phyloP scores from a whole-genome alignment of 1,140 invertebrate genomes.

The Nephila pilipes region DNA sequence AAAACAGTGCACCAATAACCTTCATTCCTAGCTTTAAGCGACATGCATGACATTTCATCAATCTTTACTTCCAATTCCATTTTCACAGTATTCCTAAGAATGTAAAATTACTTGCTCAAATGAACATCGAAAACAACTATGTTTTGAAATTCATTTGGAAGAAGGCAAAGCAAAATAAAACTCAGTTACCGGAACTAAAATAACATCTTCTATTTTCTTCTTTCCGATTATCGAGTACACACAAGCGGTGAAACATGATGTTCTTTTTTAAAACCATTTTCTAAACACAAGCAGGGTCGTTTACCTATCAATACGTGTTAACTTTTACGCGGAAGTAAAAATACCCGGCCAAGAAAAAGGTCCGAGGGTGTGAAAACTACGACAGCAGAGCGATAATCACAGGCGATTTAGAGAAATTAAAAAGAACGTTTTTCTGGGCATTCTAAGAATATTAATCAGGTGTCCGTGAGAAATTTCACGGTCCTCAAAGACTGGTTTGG shows the following conservation, averaged over 20 bases:
- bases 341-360: neutral
- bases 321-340: neutral
- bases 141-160: neutral
- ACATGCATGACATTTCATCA: no score
- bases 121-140: neutral
- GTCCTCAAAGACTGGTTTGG: neutral
- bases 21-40: no score
- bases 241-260: no score
- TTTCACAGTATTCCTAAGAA: neutral
- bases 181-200: neutral
- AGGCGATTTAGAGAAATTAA: constrained; percentile 8
- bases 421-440: neutral
- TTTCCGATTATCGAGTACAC: neutral
- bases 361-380: constrained; percentile 33
- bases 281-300: neutral
- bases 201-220: neutral
- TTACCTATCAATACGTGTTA: neutral
- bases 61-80: no score
- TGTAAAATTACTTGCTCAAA: neutral
- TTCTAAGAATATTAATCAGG: constrained; percentile 9
- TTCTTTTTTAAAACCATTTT: neutral
- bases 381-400: constrained; percentile 7
- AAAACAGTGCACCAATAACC: no score
- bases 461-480: constrained; percentile 12
- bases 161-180: neutral